These are phyloP conservation scores for Daubentonia madagascariensis DNA, from an alignment of 2,113 vertebrate genomes.

Conservation along the genomic window DNA sequence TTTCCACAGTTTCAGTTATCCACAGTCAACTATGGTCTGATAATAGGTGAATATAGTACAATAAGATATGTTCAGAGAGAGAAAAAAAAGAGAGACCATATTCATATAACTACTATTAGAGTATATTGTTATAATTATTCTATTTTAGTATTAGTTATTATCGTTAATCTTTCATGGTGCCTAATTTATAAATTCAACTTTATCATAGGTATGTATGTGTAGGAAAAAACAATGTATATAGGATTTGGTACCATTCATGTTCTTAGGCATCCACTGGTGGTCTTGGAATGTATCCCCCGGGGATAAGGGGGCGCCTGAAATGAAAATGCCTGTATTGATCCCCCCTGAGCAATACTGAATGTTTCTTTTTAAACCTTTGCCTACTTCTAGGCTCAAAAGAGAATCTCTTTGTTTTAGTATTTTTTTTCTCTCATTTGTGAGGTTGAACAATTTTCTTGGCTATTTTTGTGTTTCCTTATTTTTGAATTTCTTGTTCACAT, in stretches of 20 bases:
- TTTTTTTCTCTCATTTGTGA: neutral
- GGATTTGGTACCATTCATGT: neutral
- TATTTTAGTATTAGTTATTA: neutral
- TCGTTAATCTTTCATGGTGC: neutral
- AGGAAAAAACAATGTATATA: neutral
- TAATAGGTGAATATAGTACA: neutral
- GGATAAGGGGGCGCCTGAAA: neutral
- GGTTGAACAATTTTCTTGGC: neutral
- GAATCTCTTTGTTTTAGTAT: neutral
- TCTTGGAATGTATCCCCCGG: neutral
- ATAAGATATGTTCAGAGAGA: neutral
- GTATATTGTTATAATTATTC: neutral
- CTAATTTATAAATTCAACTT: neutral
- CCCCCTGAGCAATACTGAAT: neutral
- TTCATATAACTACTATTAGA: neutral
- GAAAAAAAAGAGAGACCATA: neutral
- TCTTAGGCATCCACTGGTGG: neutral
- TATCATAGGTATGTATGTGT: neutral
- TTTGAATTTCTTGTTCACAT: neutral
- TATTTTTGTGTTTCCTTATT: neutral
- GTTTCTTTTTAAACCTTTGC: neutral
- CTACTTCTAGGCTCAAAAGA: neutral
- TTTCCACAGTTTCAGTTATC: neutral
- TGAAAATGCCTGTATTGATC: neutral
- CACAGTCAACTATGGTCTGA: neutral